Evolutionary conservation across 1,140 invertebrate species (phyloP), one percentile per base, ranked within the genome.

Genomic region (Drosophila nigromelanica): DNA sequence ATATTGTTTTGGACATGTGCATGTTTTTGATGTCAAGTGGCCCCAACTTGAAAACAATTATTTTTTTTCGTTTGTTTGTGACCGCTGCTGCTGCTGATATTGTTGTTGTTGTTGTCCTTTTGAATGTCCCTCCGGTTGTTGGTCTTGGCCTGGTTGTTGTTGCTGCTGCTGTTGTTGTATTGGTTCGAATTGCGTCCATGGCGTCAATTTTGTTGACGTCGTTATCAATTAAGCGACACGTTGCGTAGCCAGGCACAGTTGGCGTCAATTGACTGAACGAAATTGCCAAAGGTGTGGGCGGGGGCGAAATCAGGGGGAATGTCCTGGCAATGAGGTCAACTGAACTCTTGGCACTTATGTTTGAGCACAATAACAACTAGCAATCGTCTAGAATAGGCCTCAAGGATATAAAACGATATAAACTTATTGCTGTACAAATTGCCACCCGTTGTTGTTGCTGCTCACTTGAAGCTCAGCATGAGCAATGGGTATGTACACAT

Each of bases 141-240:
- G 43, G 42, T 45, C 48, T 55, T 62, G 54, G 43, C 62, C 48
- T 48, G 58, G 35, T 27, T 64, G 33, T 42, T 35, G 50, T 7
- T 35, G 6, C 33, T 4, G 30, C 30, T 4, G 4, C 52, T 51
- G 33, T 55, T 63, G 54, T 43, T 62, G 55, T 61, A 42, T 74
- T 70, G 68, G 69, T 27, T 80, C 73, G 73, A 66, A 78, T 77
- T 78, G 75, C 80, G 61, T 67, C 61, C 56, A 81, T 78, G 71
- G 79, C 79, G 76, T 80, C 78, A 78, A 86, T 86, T 86, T 86
- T 75, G 78, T 87, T 87, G 82, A 87, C 63, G 78, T 87, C 78
- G 82, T 87, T 86, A 86, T 86, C 81, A 86, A 86, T 86, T 86
- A 86, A 82, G 75, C 74, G 81, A 87, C 78, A 85, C 81, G 78